Evolutionary conservation across 2,888 invertebrate species (phyloP), one percentile per base, ranked within the genome.

Genomic region (Aspidiotus destructor): DNA sequence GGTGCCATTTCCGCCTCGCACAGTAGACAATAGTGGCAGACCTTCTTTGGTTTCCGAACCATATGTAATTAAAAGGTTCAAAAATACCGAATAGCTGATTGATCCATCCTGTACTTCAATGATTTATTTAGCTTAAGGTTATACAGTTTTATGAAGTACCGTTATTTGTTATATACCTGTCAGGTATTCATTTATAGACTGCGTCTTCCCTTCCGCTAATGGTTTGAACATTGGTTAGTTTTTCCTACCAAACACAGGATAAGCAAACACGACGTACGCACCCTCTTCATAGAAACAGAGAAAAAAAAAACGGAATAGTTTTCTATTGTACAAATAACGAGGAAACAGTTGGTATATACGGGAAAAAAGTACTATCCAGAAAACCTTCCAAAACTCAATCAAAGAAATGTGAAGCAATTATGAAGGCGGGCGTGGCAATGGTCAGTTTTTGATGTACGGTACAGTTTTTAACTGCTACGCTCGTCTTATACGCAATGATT

Each of bases 1-100:
- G 67, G 67, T 57, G 60, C 67, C 57, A 67, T 67, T 67, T 67
- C 67, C 67, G 67, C 67, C 58, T 67, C 67, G 57, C 67, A 60
- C 52, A 60, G 57, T 57, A 67, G 44, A 67, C 58, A 67, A 57
- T 48, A 65, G 13, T 16, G 16, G n/a, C 17, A 52, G 11, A 54
- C 55, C 55, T 28, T 28, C 48, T 48, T n/a, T n/a, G 6, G n/a
- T 61, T 61, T 61, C 58, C 60, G 52, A 67, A 42, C 16, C 52
- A 42, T 41, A 48, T 58, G 60, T 67, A 67, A 67, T 67, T 67
- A 67, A 67, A 67, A 67, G 67, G 67, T 67, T 67, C 58, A 41
- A 44, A 60, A 58, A 67, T 67, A 67, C 67, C 67, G 67, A 58
- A 67, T 42, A 60, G 58, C 58, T 67, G 67, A 67, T 67, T 60